phyloP scores from a whole-genome alignment of 1,140 invertebrate genomes.

The Neuroterus valhalla region DNA sequence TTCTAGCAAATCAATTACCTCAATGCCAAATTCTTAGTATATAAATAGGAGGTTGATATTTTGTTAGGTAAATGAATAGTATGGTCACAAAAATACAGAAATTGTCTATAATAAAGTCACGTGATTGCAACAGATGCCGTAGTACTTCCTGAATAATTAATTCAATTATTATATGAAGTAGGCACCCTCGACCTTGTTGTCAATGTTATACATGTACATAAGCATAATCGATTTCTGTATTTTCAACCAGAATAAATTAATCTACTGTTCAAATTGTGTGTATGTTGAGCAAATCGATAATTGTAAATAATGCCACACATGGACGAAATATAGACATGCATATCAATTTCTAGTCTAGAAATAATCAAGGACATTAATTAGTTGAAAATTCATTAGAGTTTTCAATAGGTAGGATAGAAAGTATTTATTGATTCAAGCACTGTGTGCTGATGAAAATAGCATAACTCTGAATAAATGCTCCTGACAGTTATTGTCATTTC shows the following conservation, averaged over 20 bases:
- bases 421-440: constrained; percentile 14
- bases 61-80: background rate
- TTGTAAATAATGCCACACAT: too few species aligned
- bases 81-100: background rate
- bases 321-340: too few species aligned
- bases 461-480: background rate
- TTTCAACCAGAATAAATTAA: constrained; percentile 61
- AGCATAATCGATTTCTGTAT: constrained; percentile 53
- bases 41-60: too few species aligned
- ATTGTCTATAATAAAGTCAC: background rate
- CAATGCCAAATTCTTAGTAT: too few species aligned
- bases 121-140: background rate
- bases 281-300: too few species aligned
- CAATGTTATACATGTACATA: constrained; percentile 21
- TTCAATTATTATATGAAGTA: background rate
- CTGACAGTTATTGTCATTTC: constrained; percentile 16
- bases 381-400: background rate
- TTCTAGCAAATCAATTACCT: too few species aligned
- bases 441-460: constrained; percentile 5
- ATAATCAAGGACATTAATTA: background rate
- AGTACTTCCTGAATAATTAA: too few species aligned
- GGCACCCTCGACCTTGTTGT: constrained; percentile 53
- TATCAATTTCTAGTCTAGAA: background rate
- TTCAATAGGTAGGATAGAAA: background rate
- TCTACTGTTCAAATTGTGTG: constrained; percentile 4